Evolutionary conservation across 2,888 invertebrate genomes (phyloP).

Genomic region (Eucriotettix oculatus): DNA sequence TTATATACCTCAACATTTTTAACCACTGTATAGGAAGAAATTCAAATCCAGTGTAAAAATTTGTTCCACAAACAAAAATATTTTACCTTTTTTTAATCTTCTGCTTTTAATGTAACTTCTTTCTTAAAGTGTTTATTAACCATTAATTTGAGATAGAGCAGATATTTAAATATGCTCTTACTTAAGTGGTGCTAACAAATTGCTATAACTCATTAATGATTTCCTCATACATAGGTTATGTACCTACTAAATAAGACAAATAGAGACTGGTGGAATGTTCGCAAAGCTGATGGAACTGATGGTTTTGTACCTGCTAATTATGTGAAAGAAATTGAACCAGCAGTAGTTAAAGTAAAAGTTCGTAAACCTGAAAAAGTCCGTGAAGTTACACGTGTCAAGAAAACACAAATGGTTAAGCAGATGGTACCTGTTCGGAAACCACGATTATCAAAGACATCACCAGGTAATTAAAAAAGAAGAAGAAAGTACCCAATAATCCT

Average conservation of each 20-base stretch:
- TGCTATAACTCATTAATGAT: too few relatives aligned
- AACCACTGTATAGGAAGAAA: too few relatives aligned
- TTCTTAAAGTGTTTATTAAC: too few relatives aligned
- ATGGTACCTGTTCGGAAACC: slow-evolving; percentile 57
- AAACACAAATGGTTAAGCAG: slow-evolving; percentile 73
- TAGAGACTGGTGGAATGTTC: slow-evolving; percentile 98
- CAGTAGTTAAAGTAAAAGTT: slow-evolving; percentile 58
- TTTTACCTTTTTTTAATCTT: too few relatives aligned
- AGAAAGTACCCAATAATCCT: too few relatives aligned
- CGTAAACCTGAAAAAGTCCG: slow-evolving; percentile 72
- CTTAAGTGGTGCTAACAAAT: too few relatives aligned
- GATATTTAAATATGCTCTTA: too few relatives aligned
- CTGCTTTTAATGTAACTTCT: too few relatives aligned
- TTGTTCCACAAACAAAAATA: too few relatives aligned
- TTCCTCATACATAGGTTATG: slow-evolving; percentile 40
- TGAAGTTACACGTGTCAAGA: slow-evolving; percentile 72
- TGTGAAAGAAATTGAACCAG: slow-evolving; percentile 79
- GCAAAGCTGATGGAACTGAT: slow-evolving; percentile 77
- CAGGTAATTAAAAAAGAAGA: neutral
- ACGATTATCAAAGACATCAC: slow-evolving; percentile 1
- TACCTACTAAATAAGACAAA: slow-evolving; percentile 88
- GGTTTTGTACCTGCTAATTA: slow-evolving; percentile 98
- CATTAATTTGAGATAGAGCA: too few relatives aligned
- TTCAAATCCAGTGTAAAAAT: too few relatives aligned
- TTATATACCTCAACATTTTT: too few relatives aligned